Evolutionary conservation across 2,888 invertebrate genomes (phyloP).

Genomic region (Andrena dorsata): DNA sequence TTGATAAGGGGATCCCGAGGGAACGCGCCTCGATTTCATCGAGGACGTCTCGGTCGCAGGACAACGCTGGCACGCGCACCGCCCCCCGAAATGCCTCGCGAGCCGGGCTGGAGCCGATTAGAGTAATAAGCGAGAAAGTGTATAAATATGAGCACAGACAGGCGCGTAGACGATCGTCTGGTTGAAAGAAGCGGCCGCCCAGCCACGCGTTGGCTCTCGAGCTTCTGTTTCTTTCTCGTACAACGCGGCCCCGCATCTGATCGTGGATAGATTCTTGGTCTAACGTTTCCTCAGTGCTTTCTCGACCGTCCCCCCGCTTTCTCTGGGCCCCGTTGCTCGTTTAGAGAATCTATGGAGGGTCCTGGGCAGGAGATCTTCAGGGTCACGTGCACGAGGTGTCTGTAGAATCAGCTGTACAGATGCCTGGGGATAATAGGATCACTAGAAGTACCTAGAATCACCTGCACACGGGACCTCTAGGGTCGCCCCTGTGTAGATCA

Average conservation of each 20-base stretch:
- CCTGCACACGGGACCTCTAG: neutral
- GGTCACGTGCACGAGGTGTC: neutral
- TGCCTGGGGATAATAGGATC: neutral
- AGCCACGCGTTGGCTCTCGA: constrained; percentile 45
- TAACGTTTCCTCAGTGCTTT: constrained; percentile 34
- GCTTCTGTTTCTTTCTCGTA: constrained; percentile 51
- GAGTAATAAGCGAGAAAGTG: constrained; percentile 48
- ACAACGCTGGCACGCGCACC: constrained; percentile 40
- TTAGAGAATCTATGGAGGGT: neutral
- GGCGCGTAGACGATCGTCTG: constrained; percentile 19
- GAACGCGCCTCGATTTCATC: neutral
- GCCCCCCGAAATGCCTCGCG: constrained; percentile 15
- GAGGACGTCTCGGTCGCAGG: constrained; percentile 6
- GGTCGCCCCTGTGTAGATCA: constrained; percentile 11
- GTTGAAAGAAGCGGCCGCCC: constrained; percentile 19
- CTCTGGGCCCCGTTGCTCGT: neutral
- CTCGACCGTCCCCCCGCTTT: constrained; percentile 13
- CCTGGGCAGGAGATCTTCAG: neutral
- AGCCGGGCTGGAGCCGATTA: constrained; percentile 55
- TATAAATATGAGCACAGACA: constrained; percentile 41
- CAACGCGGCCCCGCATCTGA: constrained; percentile 35
- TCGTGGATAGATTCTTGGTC: constrained; percentile 42
- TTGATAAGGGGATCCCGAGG: neutral
- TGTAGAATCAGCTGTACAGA: neutral
- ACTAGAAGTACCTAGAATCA: neutral